phyloP scores from a whole-genome alignment of 2,888 invertebrate species.

The Dugesia japonica region DNA sequence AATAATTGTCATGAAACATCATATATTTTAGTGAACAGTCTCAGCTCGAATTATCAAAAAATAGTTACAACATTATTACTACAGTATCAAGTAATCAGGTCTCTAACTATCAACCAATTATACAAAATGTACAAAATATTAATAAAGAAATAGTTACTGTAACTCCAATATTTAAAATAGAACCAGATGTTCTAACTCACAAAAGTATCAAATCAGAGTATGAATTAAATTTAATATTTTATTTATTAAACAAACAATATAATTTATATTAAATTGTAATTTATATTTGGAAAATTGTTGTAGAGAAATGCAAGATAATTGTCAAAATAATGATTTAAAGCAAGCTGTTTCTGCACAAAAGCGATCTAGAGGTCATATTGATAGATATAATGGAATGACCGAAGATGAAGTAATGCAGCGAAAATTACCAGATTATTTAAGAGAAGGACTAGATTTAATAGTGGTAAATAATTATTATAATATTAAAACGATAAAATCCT shows the following conservation, averaged over 20 bases:
- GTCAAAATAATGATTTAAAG: background rate
- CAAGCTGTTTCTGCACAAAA: background rate
- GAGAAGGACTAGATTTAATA: slow-evolving; percentile 82
- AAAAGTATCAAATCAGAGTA: background rate
- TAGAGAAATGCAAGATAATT: background rate
- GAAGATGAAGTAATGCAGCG: slow-evolving; percentile 85
- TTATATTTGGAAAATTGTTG: background rate
- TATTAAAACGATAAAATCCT: background rate
- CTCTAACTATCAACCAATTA: background rate
- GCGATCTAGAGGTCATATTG: slow-evolving; percentile 42
- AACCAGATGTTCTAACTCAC: background rate
- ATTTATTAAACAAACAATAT: too few relatives aligned
- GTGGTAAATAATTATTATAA: slow-evolving; percentile 68
- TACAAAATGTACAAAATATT: background rate
- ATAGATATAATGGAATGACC: slow-evolving; percentile 83
- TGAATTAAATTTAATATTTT: too few relatives aligned
- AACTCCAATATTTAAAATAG: background rate
- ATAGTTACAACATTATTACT: background rate
- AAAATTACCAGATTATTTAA: slow-evolving; percentile 79
- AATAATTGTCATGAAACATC: background rate
- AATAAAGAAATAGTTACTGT: background rate
- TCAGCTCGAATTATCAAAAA: background rate
- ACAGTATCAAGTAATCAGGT: background rate
- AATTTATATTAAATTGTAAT: background rate
- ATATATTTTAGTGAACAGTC: background rate